Evolutionary conservation across 2,797 vertebrate genomes (phyloP).

Genomic region (Enteromius anoplus): DNA sequence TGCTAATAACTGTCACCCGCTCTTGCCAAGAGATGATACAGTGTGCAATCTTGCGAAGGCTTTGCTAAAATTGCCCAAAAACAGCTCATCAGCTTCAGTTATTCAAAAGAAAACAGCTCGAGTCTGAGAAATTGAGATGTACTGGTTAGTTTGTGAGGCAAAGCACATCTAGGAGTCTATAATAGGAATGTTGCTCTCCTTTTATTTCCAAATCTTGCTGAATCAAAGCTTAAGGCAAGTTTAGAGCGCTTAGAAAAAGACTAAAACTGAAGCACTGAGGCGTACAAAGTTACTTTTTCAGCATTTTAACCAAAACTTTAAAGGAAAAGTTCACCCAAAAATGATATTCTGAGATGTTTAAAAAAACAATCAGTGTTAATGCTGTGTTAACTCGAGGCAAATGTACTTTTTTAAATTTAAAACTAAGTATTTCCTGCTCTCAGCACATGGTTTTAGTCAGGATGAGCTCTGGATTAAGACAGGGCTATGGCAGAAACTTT

Average conservation of each 20-base stretch:
- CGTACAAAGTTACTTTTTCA: not conserved
- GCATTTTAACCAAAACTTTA: not conserved
- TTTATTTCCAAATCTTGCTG: conserved; percentile 5
- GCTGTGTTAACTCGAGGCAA: not conserved
- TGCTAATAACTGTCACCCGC: conserved; percentile 25
- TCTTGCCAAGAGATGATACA: conserved; percentile 41
- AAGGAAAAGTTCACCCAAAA: not conserved
- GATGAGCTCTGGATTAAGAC: too few relatives aligned
- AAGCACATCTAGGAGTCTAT: not conserved
- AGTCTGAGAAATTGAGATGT: not conserved
- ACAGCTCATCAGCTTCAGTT: conserved; percentile 46
- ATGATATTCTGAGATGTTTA: not conserved
- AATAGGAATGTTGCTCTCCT: not conserved
- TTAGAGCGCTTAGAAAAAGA: not conserved
- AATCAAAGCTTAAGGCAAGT: conserved; percentile 4
- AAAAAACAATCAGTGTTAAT: not conserved
- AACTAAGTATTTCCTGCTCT: not conserved
- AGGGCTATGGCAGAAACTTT: too few relatives aligned
- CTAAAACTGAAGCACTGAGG: not conserved
- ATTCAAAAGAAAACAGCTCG: conserved; percentile 45
- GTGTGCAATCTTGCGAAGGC: conserved; percentile 20
- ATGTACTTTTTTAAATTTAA: not conserved
- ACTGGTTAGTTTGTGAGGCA: not conserved
- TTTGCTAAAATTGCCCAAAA: conserved; percentile 49
- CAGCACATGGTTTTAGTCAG: too few relatives aligned